Conservation (phyloP, 2,797 vertebrate genomes). For the Danio aesculapii region DNA sequence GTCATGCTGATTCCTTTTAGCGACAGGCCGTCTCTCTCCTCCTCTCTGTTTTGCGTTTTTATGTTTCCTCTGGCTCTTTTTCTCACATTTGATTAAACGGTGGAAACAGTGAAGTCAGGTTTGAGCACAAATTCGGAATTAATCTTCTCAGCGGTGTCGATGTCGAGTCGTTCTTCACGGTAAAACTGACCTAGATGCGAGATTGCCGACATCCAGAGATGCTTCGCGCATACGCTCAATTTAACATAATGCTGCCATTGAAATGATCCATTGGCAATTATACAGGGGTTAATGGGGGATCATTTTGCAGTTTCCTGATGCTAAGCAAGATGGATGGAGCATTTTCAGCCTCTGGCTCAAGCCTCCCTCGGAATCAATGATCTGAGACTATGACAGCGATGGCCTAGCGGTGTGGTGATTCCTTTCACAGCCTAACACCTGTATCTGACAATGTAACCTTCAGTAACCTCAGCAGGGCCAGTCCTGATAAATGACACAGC, state of each 20-base stretch:
- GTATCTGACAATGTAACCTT: constrained; percentile 42
- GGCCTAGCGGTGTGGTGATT: constrained; percentile 40
- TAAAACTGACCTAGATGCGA: constrained; percentile 60
- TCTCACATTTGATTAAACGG: constrained; percentile 10
- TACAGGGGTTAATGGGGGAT: constrained; percentile 82
- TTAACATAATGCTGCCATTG: constrained; percentile 82
- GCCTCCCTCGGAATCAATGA: constrained; percentile 56
- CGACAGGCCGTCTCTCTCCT: constrained; percentile 25
- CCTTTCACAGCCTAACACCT: constrained; percentile 51
- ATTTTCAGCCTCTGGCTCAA: constrained; percentile 67
- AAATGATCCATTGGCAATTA: constrained; percentile 86
- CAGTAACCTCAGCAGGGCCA: constrained; percentile 60
- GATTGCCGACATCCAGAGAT: constrained; percentile 74
- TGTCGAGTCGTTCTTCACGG: constrained; percentile 33
- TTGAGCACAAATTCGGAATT: constrained; percentile 31
- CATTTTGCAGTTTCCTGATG: constrained; percentile 82
- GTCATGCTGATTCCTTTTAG: constrained; percentile 47
- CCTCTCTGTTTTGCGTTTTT: constrained; percentile 11
- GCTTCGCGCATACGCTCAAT: constrained; percentile 76
- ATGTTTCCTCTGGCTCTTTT: constrained; percentile 7
- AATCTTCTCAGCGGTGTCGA: constrained; percentile 33
- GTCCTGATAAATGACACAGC: constrained; percentile 63
- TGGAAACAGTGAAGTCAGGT: constrained; percentile 11
- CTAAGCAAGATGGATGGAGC: constrained; percentile 79
- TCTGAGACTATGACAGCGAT: constrained; percentile 55